These are phyloP conservation scores for Eolophus roseicapilla DNA, from an alignment of 2,113 vertebrate species.

Conservation along the genomic window DNA sequence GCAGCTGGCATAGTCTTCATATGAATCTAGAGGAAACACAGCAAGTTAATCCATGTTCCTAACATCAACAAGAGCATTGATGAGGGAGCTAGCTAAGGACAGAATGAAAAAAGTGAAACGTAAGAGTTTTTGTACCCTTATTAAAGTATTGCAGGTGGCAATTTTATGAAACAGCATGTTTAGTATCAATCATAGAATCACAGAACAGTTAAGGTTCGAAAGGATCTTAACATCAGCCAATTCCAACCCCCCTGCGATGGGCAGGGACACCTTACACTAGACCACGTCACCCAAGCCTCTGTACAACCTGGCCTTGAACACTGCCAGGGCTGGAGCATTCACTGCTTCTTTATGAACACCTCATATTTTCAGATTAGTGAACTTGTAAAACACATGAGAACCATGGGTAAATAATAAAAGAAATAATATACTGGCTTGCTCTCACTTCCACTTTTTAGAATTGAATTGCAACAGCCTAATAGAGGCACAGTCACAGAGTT, in stretches of 20 bases:
- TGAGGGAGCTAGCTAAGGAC: not conserved
- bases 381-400: not conserved
- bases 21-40: conserved; percentile 82
- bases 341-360: not conserved
- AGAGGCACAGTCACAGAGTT: not conserved
- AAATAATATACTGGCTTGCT: not conserved
- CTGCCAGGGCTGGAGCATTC: not conserved
- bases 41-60: not conserved
- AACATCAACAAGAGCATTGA: not conserved
- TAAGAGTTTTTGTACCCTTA: not conserved
- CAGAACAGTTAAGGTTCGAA: not conserved
- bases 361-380: not conserved
- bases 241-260: not conserved
- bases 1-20: conserved; percentile 99
- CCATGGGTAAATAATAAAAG: not conserved
- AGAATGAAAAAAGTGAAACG: not conserved
- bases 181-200: not conserved
- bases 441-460: not conserved
- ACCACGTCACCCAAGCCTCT: not conserved
- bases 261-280: not conserved
- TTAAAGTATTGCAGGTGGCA: not conserved
- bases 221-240: not conserved
- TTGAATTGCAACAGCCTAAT: not conserved
- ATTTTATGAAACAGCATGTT: not conserved
- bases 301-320: not conserved